Percentiles rank a stretch among this genome's conserved stretches.
These are phyloP conservation scores for Accipiter cooperii DNA, from an alignment of 2,113 vertebrate genomes.

Conservation along the genomic window DNA sequence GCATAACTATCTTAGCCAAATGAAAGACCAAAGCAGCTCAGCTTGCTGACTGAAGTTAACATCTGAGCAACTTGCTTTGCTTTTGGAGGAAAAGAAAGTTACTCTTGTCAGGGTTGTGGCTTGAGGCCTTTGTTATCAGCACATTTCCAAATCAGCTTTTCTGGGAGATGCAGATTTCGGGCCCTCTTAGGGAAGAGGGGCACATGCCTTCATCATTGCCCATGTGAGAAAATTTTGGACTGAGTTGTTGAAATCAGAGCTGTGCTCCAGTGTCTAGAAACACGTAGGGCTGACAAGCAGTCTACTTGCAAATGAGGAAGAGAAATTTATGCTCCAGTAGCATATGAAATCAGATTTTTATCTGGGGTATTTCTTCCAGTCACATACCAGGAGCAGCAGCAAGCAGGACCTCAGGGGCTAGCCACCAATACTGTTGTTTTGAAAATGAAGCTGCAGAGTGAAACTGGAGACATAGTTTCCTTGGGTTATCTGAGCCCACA, in stretches of 20 bases:
- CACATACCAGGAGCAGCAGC: not conserved
- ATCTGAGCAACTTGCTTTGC: not conserved
- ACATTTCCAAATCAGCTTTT: not conserved
- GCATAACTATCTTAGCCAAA: not conserved
- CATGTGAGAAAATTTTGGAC: not conserved
- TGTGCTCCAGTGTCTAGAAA: not conserved
- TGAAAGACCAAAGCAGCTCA: not conserved
- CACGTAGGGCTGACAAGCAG: not conserved
- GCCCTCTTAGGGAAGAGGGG: not conserved
- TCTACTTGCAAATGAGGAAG: not conserved
- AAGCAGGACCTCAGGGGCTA: not conserved
- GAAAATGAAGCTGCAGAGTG: not conserved
- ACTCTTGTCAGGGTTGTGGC: not conserved
- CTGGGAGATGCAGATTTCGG: not conserved
- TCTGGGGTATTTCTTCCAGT: not conserved
- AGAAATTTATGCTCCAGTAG: not conserved
- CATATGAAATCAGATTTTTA: not conserved
- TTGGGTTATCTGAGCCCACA: not conserved
- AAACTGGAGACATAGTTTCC: conserved; percentile 1
- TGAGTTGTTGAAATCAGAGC: not conserved
- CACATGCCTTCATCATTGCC: not conserved
- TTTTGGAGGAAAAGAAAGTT: not conserved
- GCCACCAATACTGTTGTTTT: not conserved
- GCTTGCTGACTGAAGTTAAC: not conserved
- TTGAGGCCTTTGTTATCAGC: not conserved